phyloP scores from a whole-genome alignment of 2,888 invertebrate species.

The Criorhina ranunculi region DNA sequence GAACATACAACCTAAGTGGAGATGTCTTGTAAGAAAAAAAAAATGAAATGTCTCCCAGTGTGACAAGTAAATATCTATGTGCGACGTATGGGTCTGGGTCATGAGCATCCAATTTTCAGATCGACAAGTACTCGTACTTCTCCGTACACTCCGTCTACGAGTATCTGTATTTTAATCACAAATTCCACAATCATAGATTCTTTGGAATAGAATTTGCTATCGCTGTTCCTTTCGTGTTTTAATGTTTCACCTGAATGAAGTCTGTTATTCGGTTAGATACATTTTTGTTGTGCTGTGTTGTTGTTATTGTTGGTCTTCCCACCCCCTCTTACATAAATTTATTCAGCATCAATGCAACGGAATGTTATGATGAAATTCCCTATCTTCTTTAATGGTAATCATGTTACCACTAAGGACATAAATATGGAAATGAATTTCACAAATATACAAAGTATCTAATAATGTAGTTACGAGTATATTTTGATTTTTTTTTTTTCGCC shows the following conservation, averaged over 20 bases:
- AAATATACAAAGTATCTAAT: conserved; percentile 75
- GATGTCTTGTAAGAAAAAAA: too few relatives aligned
- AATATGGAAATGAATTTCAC: conserved; percentile 73
- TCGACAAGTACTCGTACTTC: conserved; percentile 25
- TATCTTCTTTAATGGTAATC: conserved; percentile 65
- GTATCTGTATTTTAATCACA: conserved; percentile 69
- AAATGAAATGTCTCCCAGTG: conserved; percentile 41
- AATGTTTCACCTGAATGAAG: conserved; percentile 65
- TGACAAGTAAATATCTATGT: conserved; percentile 37
- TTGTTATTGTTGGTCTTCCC: conserved; percentile 46
- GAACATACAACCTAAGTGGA: too few relatives aligned
- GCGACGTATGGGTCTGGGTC: conserved; percentile 11
- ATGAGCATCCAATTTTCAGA: conserved; percentile 43
- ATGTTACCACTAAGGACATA: conserved; percentile 67
- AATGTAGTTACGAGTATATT: conserved; percentile 67
- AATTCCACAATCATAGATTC: conserved; percentile 66
- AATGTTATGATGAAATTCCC: conserved; percentile 70
- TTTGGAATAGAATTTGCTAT: conserved; percentile 12
- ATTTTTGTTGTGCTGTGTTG: conserved; percentile 4
- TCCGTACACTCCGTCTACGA: conserved; percentile 27
- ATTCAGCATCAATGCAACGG: conserved; percentile 69
- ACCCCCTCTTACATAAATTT: conserved; percentile 56
- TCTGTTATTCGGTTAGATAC: conserved; percentile 31
- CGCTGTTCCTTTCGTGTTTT: conserved; percentile 49
- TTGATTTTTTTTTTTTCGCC: conserved; percentile 27